Conservation (phyloP, 2,113 vertebrate genomes). For the Gila orcuttii region DNA sequence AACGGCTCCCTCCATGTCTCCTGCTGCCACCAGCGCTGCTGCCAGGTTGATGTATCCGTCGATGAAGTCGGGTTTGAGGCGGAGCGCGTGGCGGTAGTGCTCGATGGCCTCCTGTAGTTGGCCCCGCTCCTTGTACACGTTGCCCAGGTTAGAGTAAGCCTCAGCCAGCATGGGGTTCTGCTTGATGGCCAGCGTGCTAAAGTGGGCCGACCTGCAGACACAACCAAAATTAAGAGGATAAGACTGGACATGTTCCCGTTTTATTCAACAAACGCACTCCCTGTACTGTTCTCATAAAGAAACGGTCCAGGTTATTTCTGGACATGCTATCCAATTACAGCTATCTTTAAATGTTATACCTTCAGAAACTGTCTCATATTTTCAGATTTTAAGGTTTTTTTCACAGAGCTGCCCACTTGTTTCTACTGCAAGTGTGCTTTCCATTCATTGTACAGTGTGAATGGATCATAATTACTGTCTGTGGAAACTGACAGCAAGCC, state of each 20-base stretch:
- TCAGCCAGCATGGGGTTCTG: slow-evolving; percentile 98
- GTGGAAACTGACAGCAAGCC: background rate
- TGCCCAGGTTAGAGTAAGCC: slow-evolving; percentile 98
- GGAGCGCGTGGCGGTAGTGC: slow-evolving; percentile 94
- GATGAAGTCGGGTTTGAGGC: slow-evolving; percentile 98
- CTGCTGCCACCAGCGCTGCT: slow-evolving; percentile 94
- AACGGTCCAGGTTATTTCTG: background rate
- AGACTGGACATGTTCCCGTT: background rate
- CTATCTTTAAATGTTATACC: background rate
- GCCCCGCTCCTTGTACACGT: slow-evolving; percentile 98
- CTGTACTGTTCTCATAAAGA: no score
- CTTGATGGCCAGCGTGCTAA: slow-evolving; percentile 98
- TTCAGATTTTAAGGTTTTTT: no score
- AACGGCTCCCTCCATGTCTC: slow-evolving; percentile 99
- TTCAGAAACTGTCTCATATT: background rate
- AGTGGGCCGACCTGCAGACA: slow-evolving; percentile 91
- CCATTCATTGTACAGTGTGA: background rate
- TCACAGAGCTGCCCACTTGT: no score
- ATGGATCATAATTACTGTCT: background rate
- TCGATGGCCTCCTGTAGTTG: slow-evolving; percentile 98
- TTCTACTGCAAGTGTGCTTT: no score
- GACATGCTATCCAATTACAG: background rate
- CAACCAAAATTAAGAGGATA: background rate
- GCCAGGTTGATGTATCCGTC: slow-evolving; percentile 99
- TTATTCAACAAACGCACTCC: background rate